These are phyloP conservation scores for Tetheella fluctuosa DNA, from an alignment of 2,888 invertebrate genomes.

Conservation along the genomic window DNA sequence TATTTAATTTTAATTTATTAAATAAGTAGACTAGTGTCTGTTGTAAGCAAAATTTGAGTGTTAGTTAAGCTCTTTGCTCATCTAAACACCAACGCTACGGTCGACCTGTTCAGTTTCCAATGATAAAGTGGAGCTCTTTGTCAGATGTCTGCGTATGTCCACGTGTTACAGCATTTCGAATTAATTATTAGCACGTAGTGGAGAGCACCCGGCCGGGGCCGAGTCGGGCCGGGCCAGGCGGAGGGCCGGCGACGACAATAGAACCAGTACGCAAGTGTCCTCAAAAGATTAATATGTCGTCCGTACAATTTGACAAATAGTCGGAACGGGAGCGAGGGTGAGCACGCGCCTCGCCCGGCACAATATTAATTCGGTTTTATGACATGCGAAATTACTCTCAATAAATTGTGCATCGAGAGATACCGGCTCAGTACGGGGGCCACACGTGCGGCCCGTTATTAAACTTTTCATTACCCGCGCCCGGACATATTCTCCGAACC, in stretches of 20 bases:
- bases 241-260: conserved; percentile 21
- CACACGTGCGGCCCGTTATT: conserved; percentile 76
- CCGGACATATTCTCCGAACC: conserved; percentile 43
- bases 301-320: conserved; percentile 46
- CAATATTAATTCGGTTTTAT: conserved; percentile 80
- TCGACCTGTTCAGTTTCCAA: neutral
- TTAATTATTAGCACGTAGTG: conserved; percentile 5
- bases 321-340: conserved; percentile 19
- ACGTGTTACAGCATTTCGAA: conserved; percentile 26
- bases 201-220: neutral
- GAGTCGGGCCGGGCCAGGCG: neutral
- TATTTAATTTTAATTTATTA: no score
- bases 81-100: neutral
- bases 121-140: neutral
- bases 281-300: conserved; percentile 36
- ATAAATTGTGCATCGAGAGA: conserved; percentile 74
- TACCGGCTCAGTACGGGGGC: conserved; percentile 28
- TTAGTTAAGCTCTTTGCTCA: neutral
- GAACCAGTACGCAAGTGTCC: conserved; percentile 38
- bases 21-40: no score
- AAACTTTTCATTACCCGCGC: conserved; percentile 77
- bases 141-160: conserved; percentile 12
- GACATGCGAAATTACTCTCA: conserved; percentile 82
- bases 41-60: no score
- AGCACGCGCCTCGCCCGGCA: conserved; percentile 33